Evolutionary conservation across 2,888 invertebrate species (phyloP).

Genomic region (Perdita meconis): DNA sequence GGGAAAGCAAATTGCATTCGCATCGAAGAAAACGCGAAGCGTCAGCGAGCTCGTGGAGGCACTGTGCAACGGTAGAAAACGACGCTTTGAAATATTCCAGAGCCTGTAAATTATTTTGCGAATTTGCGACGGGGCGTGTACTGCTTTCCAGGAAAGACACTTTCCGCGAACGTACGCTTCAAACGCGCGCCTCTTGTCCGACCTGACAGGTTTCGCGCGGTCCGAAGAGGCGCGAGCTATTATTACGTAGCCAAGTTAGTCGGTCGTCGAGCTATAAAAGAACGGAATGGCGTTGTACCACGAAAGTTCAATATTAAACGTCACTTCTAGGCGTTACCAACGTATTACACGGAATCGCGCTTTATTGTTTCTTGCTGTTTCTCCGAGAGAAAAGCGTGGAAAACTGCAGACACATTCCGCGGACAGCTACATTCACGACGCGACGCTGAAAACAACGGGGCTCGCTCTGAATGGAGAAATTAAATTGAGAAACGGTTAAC

Average conservation of each 20-base stretch:
- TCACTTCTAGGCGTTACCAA: constrained; percentile 21
- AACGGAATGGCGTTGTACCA: constrained; percentile 27
- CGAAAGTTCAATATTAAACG: constrained; percentile 44
- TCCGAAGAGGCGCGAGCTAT: constrained; percentile 17
- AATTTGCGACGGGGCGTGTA: not conserved
- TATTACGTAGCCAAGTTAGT: constrained; percentile 40
- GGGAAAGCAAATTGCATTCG: constrained; percentile 2
- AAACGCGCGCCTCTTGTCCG: constrained; percentile 17
- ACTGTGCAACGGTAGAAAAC: not conserved
- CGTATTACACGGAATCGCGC: constrained; percentile 14
- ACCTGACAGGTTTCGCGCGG: constrained; percentile 39
- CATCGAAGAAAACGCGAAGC: not conserved
- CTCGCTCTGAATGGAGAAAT: not conserved
- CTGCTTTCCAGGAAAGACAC: constrained; percentile 20
- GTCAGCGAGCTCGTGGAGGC: not conserved
- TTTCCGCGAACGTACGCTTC: constrained; percentile 22
- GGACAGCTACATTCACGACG: not conserved
- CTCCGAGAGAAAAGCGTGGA: not conserved
- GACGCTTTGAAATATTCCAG: not conserved
- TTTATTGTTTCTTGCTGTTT: constrained; percentile 17
- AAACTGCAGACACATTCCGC: not conserved
- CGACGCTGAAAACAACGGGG: not conserved
- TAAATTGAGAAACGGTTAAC: not conserved
- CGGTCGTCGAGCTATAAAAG: constrained; percentile 32
- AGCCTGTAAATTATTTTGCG: constrained; percentile 28